These are phyloP conservation scores for Drosophila fulvimacula DNA, from an alignment of 2,888 invertebrate species.

Conservation along the genomic window DNA sequence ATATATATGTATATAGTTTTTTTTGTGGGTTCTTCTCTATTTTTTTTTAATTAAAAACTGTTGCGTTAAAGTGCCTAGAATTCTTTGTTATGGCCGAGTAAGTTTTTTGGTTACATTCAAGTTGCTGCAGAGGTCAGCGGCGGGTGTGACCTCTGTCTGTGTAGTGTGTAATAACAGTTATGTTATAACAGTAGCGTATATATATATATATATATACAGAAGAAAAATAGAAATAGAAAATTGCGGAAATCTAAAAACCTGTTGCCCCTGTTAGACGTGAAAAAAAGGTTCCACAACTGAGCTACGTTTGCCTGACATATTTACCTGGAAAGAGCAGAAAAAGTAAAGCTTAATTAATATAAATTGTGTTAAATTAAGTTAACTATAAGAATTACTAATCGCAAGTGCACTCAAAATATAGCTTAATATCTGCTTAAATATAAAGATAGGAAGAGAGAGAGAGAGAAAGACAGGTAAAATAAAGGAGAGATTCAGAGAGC, in stretches of 20 bases:
- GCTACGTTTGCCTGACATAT: background rate
- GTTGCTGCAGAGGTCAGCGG: conserved; percentile 48
- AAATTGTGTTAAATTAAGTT: background rate
- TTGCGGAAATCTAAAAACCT: conserved; percentile 4
- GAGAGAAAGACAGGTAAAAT: background rate
- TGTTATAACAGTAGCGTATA: conserved; percentile 4
- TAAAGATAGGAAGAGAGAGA: background rate
- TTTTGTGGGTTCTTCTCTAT: conserved; percentile 40
- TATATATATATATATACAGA: too few species aligned
- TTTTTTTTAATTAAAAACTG: conserved; percentile 52
- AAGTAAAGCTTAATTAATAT: background rate
- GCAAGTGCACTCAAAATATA: background rate
- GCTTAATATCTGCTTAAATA: background rate
- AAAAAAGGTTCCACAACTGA: background rate
- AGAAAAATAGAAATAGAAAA: background rate
- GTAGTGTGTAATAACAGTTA: background rate
- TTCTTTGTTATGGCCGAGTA: conserved; percentile 60
- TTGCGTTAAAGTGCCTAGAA: conserved; percentile 36
- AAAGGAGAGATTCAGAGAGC: too few species aligned
- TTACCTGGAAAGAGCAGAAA: conserved; percentile 58
- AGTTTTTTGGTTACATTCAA: conserved; percentile 64
- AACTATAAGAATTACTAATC: background rate
- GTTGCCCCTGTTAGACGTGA: background rate
- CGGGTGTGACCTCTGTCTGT: conserved; percentile 33
- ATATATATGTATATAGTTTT: conserved; percentile 2